phyloP scores from a whole-genome alignment of 2,797 vertebrate genomes.

The Chanos chanos region DNA sequence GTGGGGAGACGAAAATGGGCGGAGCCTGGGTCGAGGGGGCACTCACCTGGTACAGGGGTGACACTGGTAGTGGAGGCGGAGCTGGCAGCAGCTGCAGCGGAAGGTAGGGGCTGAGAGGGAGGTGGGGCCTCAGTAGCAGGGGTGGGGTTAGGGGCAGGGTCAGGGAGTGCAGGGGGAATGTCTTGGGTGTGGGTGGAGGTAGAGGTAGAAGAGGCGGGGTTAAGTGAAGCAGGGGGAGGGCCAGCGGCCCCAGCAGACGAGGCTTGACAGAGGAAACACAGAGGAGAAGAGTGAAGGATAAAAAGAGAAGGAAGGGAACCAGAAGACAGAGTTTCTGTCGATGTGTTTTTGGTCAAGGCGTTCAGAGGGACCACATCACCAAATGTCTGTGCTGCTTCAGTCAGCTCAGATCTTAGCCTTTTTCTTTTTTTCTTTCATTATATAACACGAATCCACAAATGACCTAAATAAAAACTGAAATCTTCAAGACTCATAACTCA shows the following conservation, averaged over 20 bases:
- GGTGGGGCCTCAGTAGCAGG: slow-evolving; percentile 75
- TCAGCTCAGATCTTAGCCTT: no score
- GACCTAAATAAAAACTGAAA: no score
- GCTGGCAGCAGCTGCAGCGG: slow-evolving; percentile 60
- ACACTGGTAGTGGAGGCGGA: slow-evolving; percentile 60
- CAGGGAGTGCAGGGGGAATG: slow-evolving; percentile 37
- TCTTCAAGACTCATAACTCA: no score
- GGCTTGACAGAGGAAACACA: slow-evolving; percentile 37
- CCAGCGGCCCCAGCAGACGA: slow-evolving; percentile 53
- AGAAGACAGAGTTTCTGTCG: background rate
- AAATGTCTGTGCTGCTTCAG: no score
- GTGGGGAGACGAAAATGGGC: background rate
- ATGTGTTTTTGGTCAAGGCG: slow-evolving; percentile 8
- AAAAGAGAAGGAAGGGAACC: slow-evolving; percentile 4
- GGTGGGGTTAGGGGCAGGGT: slow-evolving; percentile 37
- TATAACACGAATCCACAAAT: no score
- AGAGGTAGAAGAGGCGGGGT: slow-evolving; percentile 68
- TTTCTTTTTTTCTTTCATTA: no score
- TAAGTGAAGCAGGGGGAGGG: slow-evolving; percentile 66
- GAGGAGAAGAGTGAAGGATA: background rate
- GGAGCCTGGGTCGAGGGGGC: slow-evolving; percentile 5
- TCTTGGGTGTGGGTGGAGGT: slow-evolving; percentile 33
- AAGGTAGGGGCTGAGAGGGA: slow-evolving; percentile 73
- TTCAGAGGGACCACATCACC: background rate
- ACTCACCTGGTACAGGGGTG: slow-evolving; percentile 75